Base-by-base conservation (phyloP, 2,888 invertebrate genomes). In the Pterobdella sp. region DNA sequence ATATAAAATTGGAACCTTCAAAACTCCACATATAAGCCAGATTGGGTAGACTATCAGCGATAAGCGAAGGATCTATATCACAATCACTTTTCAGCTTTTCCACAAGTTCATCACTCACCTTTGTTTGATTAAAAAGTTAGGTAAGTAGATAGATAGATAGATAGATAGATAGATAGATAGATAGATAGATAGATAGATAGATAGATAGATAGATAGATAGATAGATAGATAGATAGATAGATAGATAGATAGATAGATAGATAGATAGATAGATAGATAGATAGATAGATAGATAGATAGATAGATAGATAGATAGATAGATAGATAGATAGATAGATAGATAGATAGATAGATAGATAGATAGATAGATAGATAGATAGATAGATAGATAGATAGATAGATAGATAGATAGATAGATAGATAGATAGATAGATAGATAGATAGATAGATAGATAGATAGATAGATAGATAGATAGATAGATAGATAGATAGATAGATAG, bases 51-150 rank as follows among this genome's bases (percentile, higher is more conserved):
- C 87, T 87, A 2, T 79, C 77, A 3, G 81, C 79, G 22, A 79
- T 74, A 26, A 76, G 76, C 63, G 76, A 78, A n/a, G 92, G 91
- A 0, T 78, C 76, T 29, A 78, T 73, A 2, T 74, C 68, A 72
- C 80, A 79, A 69, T 80, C 75, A 35, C 77, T 74, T 3, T 78
- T 75, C 22, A 82, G 68, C 68, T 80, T 77, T 29, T 76, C 74
- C 7, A 81, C 75, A n/a, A 82, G 77, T 37, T 80, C 79, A 0
- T 76, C 76, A 1, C 60, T 56, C 14, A 56, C 60, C 60, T 56
- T 22, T 18, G n/a, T 4, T n/a, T 56, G 60, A 22, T 42, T 42
- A 22, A 7, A 22, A 42, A 42, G 49, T 42, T 42, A 42, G 49
- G 49, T 7, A n/a, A 7, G 7, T 42, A 42, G 49, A 42, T 42